phyloP scores from a whole-genome alignment of 2,797 vertebrate species.

The Dermochelys coriacea region DNA sequence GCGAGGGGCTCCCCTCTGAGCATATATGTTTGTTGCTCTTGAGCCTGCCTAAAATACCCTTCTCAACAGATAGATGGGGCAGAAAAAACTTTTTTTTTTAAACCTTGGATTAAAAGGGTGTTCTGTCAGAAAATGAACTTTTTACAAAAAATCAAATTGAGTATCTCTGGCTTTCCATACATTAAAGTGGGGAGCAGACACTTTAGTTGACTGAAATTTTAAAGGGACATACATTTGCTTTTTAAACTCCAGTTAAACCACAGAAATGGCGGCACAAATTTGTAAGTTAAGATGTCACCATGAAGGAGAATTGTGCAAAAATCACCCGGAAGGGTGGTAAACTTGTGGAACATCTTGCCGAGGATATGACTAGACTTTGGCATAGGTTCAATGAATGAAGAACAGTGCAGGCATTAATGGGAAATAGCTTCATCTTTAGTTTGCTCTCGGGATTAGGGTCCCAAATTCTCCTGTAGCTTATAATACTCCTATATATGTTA shows the following conservation, averaged over 20 bases:
- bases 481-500: neutral
- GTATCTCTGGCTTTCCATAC: neutral
- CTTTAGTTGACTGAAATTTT: neutral
- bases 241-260: neutral
- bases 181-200: neutral
- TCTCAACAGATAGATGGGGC: neutral
- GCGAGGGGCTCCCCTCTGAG: neutral
- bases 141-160: neutral
- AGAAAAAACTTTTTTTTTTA: neutral
- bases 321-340: neutral
- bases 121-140: neutral
- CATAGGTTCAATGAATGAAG: neutral
- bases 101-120: neutral
- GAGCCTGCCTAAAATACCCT: neutral
- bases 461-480: neutral
- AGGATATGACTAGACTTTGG: neutral
- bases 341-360: neutral
- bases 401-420: neutral
- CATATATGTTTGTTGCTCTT: rapidly evolving
- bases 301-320: no score
- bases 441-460: neutral
- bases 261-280: neutral
- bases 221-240: neutral
- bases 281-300: neutral
- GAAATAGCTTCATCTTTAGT: conserved; percentile 22